phyloP scores from a whole-genome alignment of 2,113 vertebrate species.

The Ginglymostoma cirratum region DNA sequence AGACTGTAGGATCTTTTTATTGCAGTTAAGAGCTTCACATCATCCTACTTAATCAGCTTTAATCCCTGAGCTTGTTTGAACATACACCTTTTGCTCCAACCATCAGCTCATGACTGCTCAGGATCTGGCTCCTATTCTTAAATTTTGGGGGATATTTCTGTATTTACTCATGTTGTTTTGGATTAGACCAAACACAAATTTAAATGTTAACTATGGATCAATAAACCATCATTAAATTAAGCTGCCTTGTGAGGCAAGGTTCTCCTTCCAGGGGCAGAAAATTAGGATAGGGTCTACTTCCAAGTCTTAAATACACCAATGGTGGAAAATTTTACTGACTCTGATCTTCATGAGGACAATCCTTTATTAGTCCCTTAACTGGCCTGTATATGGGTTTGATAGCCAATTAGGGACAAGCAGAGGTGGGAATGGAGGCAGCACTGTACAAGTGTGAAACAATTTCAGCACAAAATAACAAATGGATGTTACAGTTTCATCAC shows the following conservation, averaged over 20 bases:
- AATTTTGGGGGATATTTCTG: neutral
- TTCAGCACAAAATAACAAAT: too few relatives aligned
- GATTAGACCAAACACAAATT: neutral
- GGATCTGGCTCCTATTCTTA: neutral
- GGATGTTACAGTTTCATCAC: too few relatives aligned
- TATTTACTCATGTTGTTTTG: neutral
- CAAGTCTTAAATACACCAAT: too few relatives aligned
- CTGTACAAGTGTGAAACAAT: too few relatives aligned
- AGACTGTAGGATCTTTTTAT: neutral
- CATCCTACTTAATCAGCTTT: neutral
- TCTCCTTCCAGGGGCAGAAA: neutral
- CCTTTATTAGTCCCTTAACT: too few relatives aligned
- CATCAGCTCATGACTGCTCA: neutral
- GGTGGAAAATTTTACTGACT: too few relatives aligned
- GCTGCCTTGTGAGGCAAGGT: neutral
- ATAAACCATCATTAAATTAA: neutral
- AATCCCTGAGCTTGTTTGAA: neutral
- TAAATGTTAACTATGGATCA: neutral
- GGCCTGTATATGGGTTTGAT: too few relatives aligned
- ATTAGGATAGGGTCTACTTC: too few relatives aligned
- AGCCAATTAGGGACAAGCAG: too few relatives aligned
- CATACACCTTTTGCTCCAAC: neutral
- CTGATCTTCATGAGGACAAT: too few relatives aligned
- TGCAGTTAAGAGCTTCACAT: neutral
- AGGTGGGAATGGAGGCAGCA: too few relatives aligned